Evolutionary conservation across 92 coral and sea anemone species (phyloP).

Genomic region (Porites rus): DNA sequence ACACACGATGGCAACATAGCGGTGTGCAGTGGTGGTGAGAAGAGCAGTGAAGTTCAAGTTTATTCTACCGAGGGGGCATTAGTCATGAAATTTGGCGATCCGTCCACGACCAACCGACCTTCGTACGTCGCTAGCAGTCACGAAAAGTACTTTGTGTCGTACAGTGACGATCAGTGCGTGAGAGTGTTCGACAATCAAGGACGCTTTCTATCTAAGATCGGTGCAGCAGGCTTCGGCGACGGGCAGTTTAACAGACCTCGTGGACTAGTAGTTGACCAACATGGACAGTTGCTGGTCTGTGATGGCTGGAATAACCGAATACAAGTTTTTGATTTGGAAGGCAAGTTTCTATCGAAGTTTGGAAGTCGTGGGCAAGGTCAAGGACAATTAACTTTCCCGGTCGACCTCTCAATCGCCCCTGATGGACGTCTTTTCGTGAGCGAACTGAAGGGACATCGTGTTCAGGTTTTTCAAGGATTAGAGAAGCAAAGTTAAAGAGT

Average conservation of each 20-base stretch:
- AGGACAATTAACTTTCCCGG: constrained; percentile 56
- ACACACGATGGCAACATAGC: constrained; percentile 59
- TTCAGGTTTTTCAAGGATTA: constrained; percentile 60
- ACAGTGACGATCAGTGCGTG: constrained; percentile 57
- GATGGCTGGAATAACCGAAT: constrained; percentile 60
- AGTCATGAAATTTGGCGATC: constrained; percentile 37
- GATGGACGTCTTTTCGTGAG: constrained; percentile 58
- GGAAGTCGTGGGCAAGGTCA: constrained; percentile 50
- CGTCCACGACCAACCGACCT: constrained; percentile 38
- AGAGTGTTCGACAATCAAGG: constrained; percentile 55
- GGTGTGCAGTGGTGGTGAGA: constrained; percentile 58
- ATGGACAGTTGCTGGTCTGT: constrained; percentile 48
- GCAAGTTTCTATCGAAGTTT: constrained; percentile 51
- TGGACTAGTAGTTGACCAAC: constrained; percentile 48
- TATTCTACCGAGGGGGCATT: constrained; percentile 47
- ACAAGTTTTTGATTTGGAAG: constrained; percentile 46
- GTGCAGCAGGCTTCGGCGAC: constrained; percentile 21
- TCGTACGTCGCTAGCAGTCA: constrained; percentile 52
- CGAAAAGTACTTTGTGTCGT: constrained; percentile 62
- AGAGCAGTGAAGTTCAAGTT: constrained; percentile 41
- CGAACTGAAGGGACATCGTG: constrained; percentile 49
- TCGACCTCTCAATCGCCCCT: constrained; percentile 38
- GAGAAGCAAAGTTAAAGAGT: constrained; percentile 7
- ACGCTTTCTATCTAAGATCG: constrained; percentile 28
- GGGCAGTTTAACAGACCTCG: constrained; percentile 56